phyloP scores from a whole-genome alignment of 2,797 vertebrate species.

The Streptopelia turtur region DNA sequence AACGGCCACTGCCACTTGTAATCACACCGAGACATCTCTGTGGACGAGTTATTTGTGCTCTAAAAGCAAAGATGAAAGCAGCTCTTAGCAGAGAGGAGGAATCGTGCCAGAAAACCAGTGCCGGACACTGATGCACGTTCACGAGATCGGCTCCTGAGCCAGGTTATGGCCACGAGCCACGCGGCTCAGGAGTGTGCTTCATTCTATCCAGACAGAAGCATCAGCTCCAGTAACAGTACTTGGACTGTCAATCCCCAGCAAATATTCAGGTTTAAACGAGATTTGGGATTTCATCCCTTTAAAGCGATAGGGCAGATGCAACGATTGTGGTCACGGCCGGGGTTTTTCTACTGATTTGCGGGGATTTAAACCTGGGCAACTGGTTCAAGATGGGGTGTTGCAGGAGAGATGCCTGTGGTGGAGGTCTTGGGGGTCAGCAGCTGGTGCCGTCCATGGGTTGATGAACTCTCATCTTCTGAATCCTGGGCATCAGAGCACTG shows the following conservation, averaged over 20 bases:
- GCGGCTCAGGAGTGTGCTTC: too few relatives aligned
- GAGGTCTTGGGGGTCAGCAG: neutral
- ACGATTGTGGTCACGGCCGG: accelerated
- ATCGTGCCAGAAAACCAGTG: neutral
- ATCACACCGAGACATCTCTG: neutral
- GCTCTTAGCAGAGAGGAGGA: neutral
- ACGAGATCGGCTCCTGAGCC: too few relatives aligned
- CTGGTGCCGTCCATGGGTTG: accelerated
- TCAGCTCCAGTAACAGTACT: too few relatives aligned
- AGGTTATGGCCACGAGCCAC: too few relatives aligned
- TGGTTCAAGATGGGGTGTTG: neutral
- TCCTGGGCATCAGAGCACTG: neutral
- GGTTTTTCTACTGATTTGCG: neutral
- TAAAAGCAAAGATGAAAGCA: neutral
- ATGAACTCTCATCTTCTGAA: neutral
- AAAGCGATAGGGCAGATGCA: neutral
- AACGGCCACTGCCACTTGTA: accelerated
- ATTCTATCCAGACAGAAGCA: too few relatives aligned
- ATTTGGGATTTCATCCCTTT: neutral
- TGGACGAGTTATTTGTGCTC: neutral
- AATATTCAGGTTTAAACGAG: too few relatives aligned
- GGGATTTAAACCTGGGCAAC: neutral
- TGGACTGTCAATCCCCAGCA: too few relatives aligned
- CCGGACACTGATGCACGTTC: too few relatives aligned
- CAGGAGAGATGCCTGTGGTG: accelerated